phyloP scores from a whole-genome alignment of 1,140 invertebrate species.

The Ptiloglossa arizonensis region DNA sequence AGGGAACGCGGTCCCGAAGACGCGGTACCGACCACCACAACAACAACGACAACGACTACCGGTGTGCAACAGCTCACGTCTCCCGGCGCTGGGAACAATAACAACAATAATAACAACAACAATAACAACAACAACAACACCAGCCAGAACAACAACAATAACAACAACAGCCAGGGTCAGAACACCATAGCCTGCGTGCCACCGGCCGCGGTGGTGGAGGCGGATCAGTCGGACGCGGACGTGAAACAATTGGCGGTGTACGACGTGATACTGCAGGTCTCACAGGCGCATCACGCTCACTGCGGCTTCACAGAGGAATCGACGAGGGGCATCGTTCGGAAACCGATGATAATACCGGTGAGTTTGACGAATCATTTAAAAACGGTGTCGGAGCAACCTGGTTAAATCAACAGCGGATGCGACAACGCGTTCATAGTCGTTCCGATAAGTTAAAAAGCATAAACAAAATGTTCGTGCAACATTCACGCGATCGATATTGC shows the following conservation, averaged over 20 bases:
- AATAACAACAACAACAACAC: conserved; percentile 56
- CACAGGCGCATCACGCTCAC: conserved; percentile 94
- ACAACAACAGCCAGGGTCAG: conserved; percentile 71
- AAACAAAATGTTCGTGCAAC: too few species aligned
- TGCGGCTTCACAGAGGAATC: conserved; percentile 95
- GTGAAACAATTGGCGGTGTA: conserved; percentile 87
- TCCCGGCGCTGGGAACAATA: conserved; percentile 56
- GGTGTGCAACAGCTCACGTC: conserved; percentile 72
- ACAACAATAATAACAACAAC: conserved; percentile 61
- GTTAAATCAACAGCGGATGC: background rate
- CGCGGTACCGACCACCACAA: conserved; percentile 72
- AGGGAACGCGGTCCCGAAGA: conserved; percentile 88
- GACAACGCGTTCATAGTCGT: too few species aligned
- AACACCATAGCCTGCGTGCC: conserved; percentile 72
- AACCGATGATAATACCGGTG: conserved; percentile 88
- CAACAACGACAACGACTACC: conserved; percentile 74
- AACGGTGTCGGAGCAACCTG: background rate
- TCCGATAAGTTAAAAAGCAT: too few species aligned
- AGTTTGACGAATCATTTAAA: conserved; percentile 56
- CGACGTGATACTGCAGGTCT: conserved; percentile 93
- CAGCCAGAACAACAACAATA: conserved; percentile 68
- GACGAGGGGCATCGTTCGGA: conserved; percentile 86
- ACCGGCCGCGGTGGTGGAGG: conserved; percentile 75
- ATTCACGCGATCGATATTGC: too few species aligned
- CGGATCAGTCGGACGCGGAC: conserved; percentile 81